phyloP scores from a whole-genome alignment of 1,140 invertebrate species.

The Andricus grossulariae region DNA sequence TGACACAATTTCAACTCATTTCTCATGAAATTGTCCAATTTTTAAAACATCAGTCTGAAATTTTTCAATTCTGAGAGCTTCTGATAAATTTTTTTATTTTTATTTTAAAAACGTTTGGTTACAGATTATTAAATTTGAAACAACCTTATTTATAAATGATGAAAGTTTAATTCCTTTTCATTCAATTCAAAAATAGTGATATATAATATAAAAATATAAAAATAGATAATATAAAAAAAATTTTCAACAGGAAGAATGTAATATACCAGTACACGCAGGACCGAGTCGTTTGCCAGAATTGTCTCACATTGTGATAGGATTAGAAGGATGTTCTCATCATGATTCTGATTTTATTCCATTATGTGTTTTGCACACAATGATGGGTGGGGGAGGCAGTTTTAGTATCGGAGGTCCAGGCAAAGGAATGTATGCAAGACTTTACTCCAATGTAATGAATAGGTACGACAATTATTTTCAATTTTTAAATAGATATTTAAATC shows the following conservation, averaged over 20 bases:
- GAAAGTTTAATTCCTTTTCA: too few relatives aligned
- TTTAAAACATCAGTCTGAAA: too few relatives aligned
- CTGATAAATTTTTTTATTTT: too few relatives aligned
- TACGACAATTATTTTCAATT: slow-evolving; percentile 63
- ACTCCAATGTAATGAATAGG: slow-evolving; percentile 98
- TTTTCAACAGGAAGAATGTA: slow-evolving; percentile 84
- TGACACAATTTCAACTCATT: too few relatives aligned
- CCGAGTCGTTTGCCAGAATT: slow-evolving; percentile 95
- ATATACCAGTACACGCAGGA: slow-evolving; percentile 92
- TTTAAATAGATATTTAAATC: too few relatives aligned
- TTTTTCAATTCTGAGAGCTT: too few relatives aligned
- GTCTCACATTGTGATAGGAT: slow-evolving; percentile 94
- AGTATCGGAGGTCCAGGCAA: slow-evolving; percentile 99
- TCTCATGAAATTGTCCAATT: too few relatives aligned
- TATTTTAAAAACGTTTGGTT: too few relatives aligned
- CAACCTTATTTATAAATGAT: too few relatives aligned
- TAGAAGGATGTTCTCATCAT: slow-evolving; percentile 93
- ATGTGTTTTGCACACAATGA: slow-evolving; percentile 98
- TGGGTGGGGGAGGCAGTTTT: slow-evolving; percentile 99
- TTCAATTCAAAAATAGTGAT: too few relatives aligned
- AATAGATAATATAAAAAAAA: neutral
- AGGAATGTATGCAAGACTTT: slow-evolving; percentile 99
- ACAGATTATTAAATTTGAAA: too few relatives aligned
- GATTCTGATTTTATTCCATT: slow-evolving; percentile 96
- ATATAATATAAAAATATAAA: too few relatives aligned